Conservation (phyloP, 2,888 invertebrate genomes). For the Rhagonycha lutea region DNA sequence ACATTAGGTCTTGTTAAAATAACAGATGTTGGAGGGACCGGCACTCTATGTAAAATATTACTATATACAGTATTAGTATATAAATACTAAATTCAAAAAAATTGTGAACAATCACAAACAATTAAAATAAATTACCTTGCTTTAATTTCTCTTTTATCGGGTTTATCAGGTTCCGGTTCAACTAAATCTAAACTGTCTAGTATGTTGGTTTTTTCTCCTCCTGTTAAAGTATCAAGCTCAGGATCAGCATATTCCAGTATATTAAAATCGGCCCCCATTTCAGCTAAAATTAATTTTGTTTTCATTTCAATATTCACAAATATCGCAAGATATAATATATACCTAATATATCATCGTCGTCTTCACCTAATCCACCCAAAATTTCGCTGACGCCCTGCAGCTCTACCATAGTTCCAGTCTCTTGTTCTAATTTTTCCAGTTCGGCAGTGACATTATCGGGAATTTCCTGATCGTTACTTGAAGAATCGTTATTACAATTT, state of each 20-base stretch:
- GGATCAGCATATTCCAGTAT: conserved; percentile 95
- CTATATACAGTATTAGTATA: neutral
- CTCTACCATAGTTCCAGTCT: conserved; percentile 63
- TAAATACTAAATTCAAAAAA: too few relatives aligned
- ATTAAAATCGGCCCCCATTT: conserved; percentile 93
- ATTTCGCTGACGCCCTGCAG: conserved; percentile 76
- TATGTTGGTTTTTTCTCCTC: conserved; percentile 81
- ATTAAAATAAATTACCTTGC: conserved; percentile 10
- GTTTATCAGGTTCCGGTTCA: conserved; percentile 73
- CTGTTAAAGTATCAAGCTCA: conserved; percentile 80
- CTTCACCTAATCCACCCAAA: conserved; percentile 80
- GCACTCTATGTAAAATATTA: neutral
- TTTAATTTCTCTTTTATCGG: conserved; percentile 58
- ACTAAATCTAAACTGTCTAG: conserved; percentile 84
- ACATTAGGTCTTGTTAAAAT: neutral
- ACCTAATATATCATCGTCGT: conserved; percentile 82
- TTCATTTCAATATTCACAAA: neutral
- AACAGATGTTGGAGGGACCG: conserved; percentile 3
- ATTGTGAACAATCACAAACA: neutral
- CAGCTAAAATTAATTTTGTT: conserved; percentile 61
- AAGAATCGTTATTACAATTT: conserved; percentile 23
- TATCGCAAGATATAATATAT: conserved; percentile 25
- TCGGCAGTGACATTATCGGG: conserved; percentile 71
- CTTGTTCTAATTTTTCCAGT: conserved; percentile 70
- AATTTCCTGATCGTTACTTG: conserved; percentile 60